A percentile compares a stretch with the other conserved stretches of the same genome.
phyloP scores from a whole-genome alignment of 1,140 invertebrate genomes.

The Anadara kagoshimensis region DNA sequence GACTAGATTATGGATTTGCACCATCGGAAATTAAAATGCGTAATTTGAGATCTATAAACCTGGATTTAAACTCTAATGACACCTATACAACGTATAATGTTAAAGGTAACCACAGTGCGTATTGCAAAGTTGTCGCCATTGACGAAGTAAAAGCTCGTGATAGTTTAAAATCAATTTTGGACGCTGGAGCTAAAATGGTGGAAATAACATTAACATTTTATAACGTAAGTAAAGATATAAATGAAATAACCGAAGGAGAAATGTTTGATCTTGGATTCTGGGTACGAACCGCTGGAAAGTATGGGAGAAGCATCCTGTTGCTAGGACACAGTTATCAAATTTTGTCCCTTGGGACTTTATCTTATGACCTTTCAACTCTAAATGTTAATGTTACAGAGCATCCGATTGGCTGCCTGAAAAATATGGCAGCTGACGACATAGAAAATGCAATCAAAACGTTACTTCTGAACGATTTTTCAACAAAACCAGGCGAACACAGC shows the following conservation, averaged over 20 bases:
- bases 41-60: too few species aligned
- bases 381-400: background rate
- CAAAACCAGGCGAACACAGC: background rate
- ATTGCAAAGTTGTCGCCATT: too few species aligned
- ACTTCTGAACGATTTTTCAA: slow-evolving; percentile 2
- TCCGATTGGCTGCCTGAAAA: background rate
- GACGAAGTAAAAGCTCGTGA: too few species aligned
- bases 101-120: too few species aligned
- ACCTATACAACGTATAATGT: too few species aligned
- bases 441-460: background rate
- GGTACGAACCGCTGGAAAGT: slow-evolving; percentile 1
- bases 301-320: slow-evolving; percentile 4
- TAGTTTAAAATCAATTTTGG: too few species aligned
- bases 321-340: slow-evolving; percentile 8
- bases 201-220: too few species aligned
- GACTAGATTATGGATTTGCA: too few species aligned
- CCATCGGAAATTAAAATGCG: too few species aligned
- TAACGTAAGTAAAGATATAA: too few species aligned
- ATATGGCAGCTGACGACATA: background rate
- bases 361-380: background rate
- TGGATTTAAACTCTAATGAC: too few species aligned
- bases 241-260: background rate
- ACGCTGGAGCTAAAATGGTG: too few species aligned
- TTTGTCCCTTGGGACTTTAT: slow-evolving; percentile 13
- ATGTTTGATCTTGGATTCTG: background rate